These are phyloP conservation scores for Chlorodrepanis virens DNA, from an alignment of 2,113 vertebrate species.

Conservation along the genomic window DNA sequence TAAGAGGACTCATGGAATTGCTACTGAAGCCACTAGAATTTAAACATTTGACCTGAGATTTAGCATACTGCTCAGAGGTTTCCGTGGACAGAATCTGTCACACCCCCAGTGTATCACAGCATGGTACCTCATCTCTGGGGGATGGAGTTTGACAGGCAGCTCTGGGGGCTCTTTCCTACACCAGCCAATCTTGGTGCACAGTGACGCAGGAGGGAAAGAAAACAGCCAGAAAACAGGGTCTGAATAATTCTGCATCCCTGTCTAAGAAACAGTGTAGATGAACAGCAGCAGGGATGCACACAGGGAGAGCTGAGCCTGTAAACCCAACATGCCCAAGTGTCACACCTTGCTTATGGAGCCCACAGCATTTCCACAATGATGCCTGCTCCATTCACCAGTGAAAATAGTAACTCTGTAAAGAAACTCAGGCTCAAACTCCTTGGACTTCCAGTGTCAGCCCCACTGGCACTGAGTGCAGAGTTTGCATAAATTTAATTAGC, in stretches of 20 bases:
- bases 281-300: background rate
- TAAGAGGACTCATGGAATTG: background rate
- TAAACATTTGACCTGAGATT: background rate
- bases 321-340: background rate
- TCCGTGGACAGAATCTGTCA: background rate
- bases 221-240: background rate
- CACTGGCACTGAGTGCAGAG: background rate
- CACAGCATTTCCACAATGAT: background rate
- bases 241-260: background rate
- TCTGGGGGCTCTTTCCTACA: background rate
- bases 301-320: background rate
- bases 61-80: background rate
- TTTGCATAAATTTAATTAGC: background rate
- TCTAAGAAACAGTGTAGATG: background rate
- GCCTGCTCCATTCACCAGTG: fast-evolving
- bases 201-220: background rate
- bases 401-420: background rate
- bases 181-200: background rate
- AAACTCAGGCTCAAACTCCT: background rate
- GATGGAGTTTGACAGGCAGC: background rate
- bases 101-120: background rate
- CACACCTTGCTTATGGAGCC: fast-evolving
- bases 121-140: background rate
- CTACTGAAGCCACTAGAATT: background rate
- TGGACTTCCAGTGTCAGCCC: background rate